Percentiles rank a stretch among this genome's conserved stretches.
phyloP scores from a whole-genome alignment of 2,888 invertebrate genomes.

The Torymus aiolomorphi region DNA sequence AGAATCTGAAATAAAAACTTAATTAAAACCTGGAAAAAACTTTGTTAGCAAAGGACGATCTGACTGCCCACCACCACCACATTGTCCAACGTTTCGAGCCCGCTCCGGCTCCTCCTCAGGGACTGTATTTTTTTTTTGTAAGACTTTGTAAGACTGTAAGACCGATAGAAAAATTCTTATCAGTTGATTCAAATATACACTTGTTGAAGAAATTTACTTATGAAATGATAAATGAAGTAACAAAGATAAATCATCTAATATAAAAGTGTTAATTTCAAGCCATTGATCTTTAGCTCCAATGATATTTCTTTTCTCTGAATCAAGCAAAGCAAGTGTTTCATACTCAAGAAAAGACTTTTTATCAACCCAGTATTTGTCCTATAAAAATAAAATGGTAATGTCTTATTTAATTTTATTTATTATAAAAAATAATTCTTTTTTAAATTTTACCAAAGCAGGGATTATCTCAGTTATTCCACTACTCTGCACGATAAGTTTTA shows the following conservation, averaged over 20 bases:
- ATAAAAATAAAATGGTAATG: conserved; percentile 62
- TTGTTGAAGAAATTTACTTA: too few species aligned
- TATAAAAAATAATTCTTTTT: conserved; percentile 53
- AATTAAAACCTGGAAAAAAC: too few species aligned
- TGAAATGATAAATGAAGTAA: conserved; percentile 82
- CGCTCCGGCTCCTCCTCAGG: too few species aligned
- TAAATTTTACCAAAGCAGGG: conserved; percentile 80
- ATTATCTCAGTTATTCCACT: conserved; percentile 78
- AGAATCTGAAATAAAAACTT: too few species aligned
- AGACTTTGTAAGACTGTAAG: too few species aligned
- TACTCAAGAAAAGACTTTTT: conserved; percentile 79
- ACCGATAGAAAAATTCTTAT: too few species aligned
- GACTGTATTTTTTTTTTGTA: too few species aligned
- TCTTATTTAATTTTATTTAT: conserved; percentile 23
- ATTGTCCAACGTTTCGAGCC: too few species aligned
- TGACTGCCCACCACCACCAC: too few species aligned
- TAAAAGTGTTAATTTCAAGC: conserved; percentile 80
- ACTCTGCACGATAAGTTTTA: conserved; percentile 75
- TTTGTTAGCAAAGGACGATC: too few species aligned
- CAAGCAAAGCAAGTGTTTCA: conserved; percentile 77
- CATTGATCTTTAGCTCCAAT: conserved; percentile 82
- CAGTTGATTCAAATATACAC: too few species aligned
- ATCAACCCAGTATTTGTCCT: conserved; percentile 80
- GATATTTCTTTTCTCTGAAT: conserved; percentile 76
- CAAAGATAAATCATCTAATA: conserved; percentile 83